Base-by-base conservation (phyloP, 30 jellyfish, hydroid and myxozoan genomes). In the Clytia hemisphaerica region DNA sequence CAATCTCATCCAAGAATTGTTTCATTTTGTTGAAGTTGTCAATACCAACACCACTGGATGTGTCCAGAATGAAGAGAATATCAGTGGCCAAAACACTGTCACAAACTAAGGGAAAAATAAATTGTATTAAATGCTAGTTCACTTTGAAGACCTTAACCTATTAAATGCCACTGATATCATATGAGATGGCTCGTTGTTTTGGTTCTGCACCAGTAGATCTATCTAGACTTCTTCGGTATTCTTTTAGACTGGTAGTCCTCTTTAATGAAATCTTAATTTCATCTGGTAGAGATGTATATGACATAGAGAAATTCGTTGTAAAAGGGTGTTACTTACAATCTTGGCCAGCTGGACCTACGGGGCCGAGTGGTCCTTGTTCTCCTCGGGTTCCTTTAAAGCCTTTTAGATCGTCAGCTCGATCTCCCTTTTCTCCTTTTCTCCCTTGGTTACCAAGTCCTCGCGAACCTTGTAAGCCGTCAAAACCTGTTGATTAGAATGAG, bases 11-110 rank as follows among this genome's bases (percentile, higher is more conserved):
- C 4, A 88, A n/a, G 81, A 79, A 88, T 10, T 26, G 63, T 53
- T 88, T 88, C 66, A 88, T 79, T 62, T 80, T 88, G 21, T 53
- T 44, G 63, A 88, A 88, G 37, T 88, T 88, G 2, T 37, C 83
- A 14, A 7, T 12, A 25, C 97, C 93, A 4, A 88, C 78, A 49
- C 94, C 74, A 12, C 85, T 77, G 14, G 97, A 88, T 27, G 94
- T 40, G 60, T 88, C 97, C 71, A 88, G 35, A 60, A 88, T 61
- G 82, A 88, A 88, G 9, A 87, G 93, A 72, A 88, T 55, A 47
- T 88, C 97, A 19, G 94, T 70, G 22, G 73, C 59, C 51, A 79
- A 85, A 47, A 80, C 93, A 26, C 80, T 83, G 2, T 64, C 84
- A 73, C 97, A 88, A 16, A 88, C 97, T 88, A 62, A 38, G 72